Conservation (phyloP, 23 tunicate species). For the Aplidium turbinatum region DNA sequence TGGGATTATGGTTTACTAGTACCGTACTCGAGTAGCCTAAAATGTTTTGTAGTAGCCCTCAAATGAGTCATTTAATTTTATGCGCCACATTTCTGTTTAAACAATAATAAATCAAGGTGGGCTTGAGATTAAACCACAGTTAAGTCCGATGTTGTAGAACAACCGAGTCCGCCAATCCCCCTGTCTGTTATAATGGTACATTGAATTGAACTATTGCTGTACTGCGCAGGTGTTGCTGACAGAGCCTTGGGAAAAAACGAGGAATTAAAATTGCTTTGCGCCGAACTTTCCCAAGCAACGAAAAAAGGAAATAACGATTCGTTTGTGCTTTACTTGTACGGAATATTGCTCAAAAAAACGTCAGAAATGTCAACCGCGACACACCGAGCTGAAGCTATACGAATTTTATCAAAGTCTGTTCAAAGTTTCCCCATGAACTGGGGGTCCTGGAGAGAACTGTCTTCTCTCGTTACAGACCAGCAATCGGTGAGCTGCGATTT, state of each 20-base stretch:
- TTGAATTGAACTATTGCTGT: background rate
- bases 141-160: too few species aligned
- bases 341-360: constrained; percentile 66
- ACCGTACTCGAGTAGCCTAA: too few species aligned
- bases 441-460: constrained; percentile 81
- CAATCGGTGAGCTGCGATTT: constrained; percentile 46
- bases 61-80: too few species aligned
- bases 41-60: too few species aligned
- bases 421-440: constrained; percentile 79
- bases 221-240: constrained; percentile 26
- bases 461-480: constrained; percentile 66
- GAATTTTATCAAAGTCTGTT: constrained; percentile 45
- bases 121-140: too few species aligned
- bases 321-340: constrained; percentile 64
- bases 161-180: too few species aligned
- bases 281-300: constrained; percentile 43
- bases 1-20: too few species aligned
- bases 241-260: constrained; percentile 67
- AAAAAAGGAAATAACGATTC: constrained; percentile 52
- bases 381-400: constrained; percentile 56
- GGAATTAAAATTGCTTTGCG: constrained; percentile 41
- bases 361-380: constrained; percentile 58
- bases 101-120: too few species aligned
- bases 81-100: too few species aligned
- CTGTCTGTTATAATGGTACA: background rate